phyloP scores from a whole-genome alignment of 1,140 invertebrate genomes.

The Pseudomyrmex dendroicus region DNA sequence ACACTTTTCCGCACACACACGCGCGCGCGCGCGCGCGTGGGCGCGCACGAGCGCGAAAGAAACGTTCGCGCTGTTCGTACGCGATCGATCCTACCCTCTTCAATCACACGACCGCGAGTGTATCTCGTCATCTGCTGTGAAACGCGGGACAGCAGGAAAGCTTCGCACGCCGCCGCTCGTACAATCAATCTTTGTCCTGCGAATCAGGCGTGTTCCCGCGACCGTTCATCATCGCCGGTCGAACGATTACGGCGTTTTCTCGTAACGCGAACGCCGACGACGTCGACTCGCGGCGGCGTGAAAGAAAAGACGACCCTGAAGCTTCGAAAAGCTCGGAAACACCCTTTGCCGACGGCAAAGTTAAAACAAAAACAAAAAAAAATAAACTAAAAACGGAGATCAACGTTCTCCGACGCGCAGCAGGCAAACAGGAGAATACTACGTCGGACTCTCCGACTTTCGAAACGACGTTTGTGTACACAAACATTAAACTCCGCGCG shows the following conservation, averaged over 20 bases:
- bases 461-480: slow-evolving; percentile 38
- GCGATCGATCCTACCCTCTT: slow-evolving; percentile 58
- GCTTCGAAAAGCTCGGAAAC: neutral
- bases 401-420: slow-evolving; percentile 26
- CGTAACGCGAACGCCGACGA: slow-evolving; percentile 4
- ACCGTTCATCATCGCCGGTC: slow-evolving; percentile 58
- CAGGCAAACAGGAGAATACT: slow-evolving; percentile 6
- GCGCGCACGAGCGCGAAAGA: slow-evolving; percentile 22
- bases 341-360: slow-evolving; percentile 14
- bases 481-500: slow-evolving; percentile 42
- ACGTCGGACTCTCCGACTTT: slow-evolving; percentile 26
- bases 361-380: neutral
- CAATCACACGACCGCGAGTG: slow-evolving; percentile 54
- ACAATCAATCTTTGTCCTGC: slow-evolving; percentile 59
- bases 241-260: slow-evolving; percentile 45
- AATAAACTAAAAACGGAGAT: neutral
- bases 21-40: no score
- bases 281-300: slow-evolving; percentile 5
- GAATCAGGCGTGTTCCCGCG: slow-evolving; percentile 50
- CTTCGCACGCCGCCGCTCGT: slow-evolving; percentile 54
- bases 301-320: slow-evolving; percentile 22
- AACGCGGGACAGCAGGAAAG: slow-evolving; percentile 53
- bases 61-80: neutral
- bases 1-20: no score
- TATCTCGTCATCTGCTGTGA: slow-evolving; percentile 59